These are phyloP conservation scores for Tetramorium simillimum DNA, from an alignment of 1,140 invertebrate genomes.

Conservation along the genomic window DNA sequence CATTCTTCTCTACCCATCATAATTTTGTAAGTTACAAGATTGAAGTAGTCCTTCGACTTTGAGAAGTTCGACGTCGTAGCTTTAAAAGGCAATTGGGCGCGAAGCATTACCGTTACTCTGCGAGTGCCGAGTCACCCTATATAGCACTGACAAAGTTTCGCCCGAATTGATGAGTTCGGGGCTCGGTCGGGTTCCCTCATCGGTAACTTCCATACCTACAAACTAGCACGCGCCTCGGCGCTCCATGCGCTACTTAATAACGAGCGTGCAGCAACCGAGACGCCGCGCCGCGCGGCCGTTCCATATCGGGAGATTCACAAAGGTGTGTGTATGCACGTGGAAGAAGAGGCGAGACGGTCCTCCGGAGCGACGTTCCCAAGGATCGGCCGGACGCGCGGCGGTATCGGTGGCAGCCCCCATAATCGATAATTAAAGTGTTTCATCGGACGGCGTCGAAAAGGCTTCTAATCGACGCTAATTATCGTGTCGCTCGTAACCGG, in stretches of 20 bases:
- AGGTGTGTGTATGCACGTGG: background rate
- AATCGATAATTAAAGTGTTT: constrained; percentile 63
- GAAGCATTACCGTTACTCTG: constrained; percentile 43
- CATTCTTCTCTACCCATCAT: background rate
- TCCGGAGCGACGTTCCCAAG: background rate
- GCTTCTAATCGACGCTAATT: constrained; percentile 60
- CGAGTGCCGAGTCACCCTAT: constrained; percentile 36
- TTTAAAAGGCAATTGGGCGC: constrained; percentile 55
- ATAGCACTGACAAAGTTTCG: constrained; percentile 30
- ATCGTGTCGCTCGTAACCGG: constrained; percentile 19
- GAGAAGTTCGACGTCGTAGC: constrained; percentile 17
- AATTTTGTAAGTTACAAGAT: constrained; percentile 8
- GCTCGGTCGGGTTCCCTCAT: constrained; percentile 28
- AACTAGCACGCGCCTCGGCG: constrained; percentile 39
- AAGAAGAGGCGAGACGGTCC: background rate
- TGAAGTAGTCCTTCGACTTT: background rate
- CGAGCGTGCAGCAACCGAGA: constrained; percentile 44
- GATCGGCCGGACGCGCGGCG: background rate
- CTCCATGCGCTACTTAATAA: constrained; percentile 51
- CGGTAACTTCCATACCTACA: constrained; percentile 36
- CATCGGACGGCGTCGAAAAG: constrained; percentile 52
- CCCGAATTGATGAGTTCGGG: constrained; percentile 53
- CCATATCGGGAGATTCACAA: constrained; percentile 31
- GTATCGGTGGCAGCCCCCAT: constrained; percentile 21
- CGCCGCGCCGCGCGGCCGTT: background rate